phyloP scores from a whole-genome alignment of 2,888 invertebrate species.

The Campoletis raptor region DNA sequence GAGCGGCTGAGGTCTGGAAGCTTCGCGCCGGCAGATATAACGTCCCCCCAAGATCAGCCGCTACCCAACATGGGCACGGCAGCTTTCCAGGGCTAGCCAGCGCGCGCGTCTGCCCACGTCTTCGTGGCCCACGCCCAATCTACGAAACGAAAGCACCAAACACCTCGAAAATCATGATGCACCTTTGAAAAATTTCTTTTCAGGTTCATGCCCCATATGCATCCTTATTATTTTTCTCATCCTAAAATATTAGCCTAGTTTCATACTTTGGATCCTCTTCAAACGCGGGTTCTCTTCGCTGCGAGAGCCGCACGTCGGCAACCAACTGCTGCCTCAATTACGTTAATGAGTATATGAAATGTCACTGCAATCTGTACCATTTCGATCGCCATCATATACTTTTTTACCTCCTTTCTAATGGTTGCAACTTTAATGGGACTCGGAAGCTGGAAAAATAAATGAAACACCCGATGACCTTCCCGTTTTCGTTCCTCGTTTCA shows the following conservation, averaged over 20 bases:
- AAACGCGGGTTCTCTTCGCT: background rate
- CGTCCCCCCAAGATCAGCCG: constrained; percentile 79
- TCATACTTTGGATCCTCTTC: background rate
- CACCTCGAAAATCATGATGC: constrained; percentile 73
- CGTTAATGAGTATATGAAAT: too few relatives aligned
- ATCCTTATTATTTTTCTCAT: constrained; percentile 10
- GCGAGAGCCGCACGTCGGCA: too few relatives aligned
- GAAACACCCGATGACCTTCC: background rate
- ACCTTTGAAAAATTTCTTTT: constrained; percentile 49
- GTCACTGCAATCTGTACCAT: too few relatives aligned
- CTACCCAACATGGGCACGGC: constrained; percentile 84
- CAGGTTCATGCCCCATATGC: constrained; percentile 50
- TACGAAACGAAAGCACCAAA: constrained; percentile 68
- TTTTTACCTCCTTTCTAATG: too few relatives aligned
- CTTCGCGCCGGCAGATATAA: constrained; percentile 83
- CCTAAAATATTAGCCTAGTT: background rate
- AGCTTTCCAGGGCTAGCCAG: constrained; percentile 83
- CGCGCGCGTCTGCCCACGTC: constrained; percentile 79
- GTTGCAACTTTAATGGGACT: too few relatives aligned
- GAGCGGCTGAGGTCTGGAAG: constrained; percentile 82
- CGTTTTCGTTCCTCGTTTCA: background rate
- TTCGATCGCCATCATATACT: too few relatives aligned
- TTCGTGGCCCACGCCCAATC: constrained; percentile 74
- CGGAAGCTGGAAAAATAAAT: background rate
- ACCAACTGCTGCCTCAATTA: too few relatives aligned